Percentiles rank a stretch among this genome's conserved stretches.
Evolutionary conservation across 2,888 invertebrate species (phyloP).

Genomic region (Silvanus unidentatus): DNA sequence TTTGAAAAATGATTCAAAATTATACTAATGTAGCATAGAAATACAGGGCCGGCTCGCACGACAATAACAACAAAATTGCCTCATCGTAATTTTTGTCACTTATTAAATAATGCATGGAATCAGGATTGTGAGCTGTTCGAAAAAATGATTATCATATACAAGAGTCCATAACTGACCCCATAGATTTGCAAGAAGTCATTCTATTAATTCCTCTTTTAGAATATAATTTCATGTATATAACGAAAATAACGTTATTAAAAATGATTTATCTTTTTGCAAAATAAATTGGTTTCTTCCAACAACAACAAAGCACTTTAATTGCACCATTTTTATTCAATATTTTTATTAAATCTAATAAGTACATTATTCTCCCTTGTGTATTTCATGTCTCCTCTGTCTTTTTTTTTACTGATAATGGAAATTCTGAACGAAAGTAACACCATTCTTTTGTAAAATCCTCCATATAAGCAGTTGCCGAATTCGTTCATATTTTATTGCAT

Average conservation of each 20-base stretch:
- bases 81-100: too few relatives aligned
- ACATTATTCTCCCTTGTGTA: background rate
- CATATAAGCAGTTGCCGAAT: conserved; percentile 18
- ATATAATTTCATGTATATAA: conserved; percentile 19
- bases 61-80: too few relatives aligned
- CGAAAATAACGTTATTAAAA: conserved; percentile 11
- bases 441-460: conserved; percentile 21
- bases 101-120: too few relatives aligned
- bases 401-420: background rate
- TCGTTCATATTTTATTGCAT: conserved; percentile 9
- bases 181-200: background rate
- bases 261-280: conserved; percentile 6
- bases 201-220: conserved; percentile 13
- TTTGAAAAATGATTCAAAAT: too few relatives aligned
- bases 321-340: conserved; percentile 1
- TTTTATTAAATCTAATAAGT: background rate
- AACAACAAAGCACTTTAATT: conserved; percentile 20
- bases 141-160: too few relatives aligned
- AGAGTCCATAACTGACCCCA: too few relatives aligned
- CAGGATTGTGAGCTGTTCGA: too few relatives aligned
- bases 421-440: conserved; percentile 19
- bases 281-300: conserved; percentile 12
- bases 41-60: too few relatives aligned
- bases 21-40: too few relatives aligned
- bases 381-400: background rate